Percentiles rank a stretch among this genome's conserved stretches.
phyloP scores from a whole-genome alignment of 2,113 vertebrate genomes.

The Microcebus lehilahytsara region DNA sequence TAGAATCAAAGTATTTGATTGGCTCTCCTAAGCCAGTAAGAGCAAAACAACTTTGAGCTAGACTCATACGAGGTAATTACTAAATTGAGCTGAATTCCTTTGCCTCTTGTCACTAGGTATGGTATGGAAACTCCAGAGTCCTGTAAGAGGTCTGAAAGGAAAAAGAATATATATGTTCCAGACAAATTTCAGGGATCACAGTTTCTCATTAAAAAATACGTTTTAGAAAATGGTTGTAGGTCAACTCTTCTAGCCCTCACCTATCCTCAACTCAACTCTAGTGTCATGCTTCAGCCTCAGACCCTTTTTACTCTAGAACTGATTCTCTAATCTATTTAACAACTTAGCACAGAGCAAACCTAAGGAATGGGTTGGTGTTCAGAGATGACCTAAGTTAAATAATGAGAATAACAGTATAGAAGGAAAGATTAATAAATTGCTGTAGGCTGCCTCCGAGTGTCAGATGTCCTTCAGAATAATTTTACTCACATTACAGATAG shows the following conservation, averaged over 20 bases:
- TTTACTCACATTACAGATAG: neutral
- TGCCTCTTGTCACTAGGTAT: slow-evolving; percentile 6
- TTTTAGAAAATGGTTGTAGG: slow-evolving; percentile 51
- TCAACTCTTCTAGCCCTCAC: neutral
- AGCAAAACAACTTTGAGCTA: slow-evolving; percentile 45
- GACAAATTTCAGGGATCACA: slow-evolving; percentile 23
- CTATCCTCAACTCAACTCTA: neutral
- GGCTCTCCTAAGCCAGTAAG: slow-evolving; percentile 30
- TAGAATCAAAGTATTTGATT: slow-evolving; percentile 52
- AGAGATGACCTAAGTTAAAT: neutral
- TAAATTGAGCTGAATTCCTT: slow-evolving; percentile 18
- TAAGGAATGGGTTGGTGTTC: neutral
- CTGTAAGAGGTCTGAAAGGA: slow-evolving; percentile 18
- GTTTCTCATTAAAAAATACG: slow-evolving; percentile 54
- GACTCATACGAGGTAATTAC: neutral
- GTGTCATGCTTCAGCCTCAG: neutral
- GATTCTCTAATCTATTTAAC: neutral
- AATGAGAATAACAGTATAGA: neutral
- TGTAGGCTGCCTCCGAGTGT: neutral
- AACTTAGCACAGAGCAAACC: neutral
- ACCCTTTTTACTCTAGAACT: neutral
- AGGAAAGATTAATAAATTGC: neutral
- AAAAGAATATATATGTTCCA: neutral
- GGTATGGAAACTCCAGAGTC: slow-evolving; percentile 29
- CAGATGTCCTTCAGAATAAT: neutral